Conservation (phyloP, 1,140 invertebrate genomes). For the Calephelis virginiensis region DNA sequence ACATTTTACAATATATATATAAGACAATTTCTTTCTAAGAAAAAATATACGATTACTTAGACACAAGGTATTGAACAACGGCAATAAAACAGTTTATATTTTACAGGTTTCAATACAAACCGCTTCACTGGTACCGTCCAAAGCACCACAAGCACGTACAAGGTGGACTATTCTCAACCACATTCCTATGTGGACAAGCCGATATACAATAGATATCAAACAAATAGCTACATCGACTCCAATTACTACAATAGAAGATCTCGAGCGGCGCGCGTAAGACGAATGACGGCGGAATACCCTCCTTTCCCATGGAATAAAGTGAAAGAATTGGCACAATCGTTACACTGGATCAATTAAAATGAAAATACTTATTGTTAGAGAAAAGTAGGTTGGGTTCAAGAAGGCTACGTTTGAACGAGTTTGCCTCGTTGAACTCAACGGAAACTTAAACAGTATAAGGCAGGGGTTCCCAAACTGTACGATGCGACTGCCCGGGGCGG, state of each 20-base stretch:
- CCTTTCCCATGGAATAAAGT: conserved; percentile 87
- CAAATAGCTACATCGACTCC: conserved; percentile 61
- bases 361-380: conserved; percentile 43
- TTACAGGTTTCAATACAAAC: conserved; percentile 64
- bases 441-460: conserved; percentile 41
- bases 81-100: conserved; percentile 25
- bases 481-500: too few species aligned
- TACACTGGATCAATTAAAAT: conserved; percentile 78
- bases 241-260: conserved; percentile 70
- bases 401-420: conserved; percentile 36
- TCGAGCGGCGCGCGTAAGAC: conserved; percentile 73
- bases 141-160: conserved; percentile 72
- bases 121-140: conserved; percentile 54
- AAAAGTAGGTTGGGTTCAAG: conserved; percentile 72
- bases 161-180: conserved; percentile 75
- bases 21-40: too few species aligned
- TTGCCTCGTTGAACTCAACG: conserved; percentile 68
- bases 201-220: conserved; percentile 64
- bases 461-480: not conserved
- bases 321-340: conserved; percentile 80
- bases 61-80: not conserved
- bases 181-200: conserved; percentile 63
- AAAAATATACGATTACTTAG: too few species aligned
- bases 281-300: conserved; percentile 67
- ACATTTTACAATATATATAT: too few species aligned